phyloP scores from a whole-genome alignment of 2,888 invertebrate species.

The Elmis aenea region DNA sequence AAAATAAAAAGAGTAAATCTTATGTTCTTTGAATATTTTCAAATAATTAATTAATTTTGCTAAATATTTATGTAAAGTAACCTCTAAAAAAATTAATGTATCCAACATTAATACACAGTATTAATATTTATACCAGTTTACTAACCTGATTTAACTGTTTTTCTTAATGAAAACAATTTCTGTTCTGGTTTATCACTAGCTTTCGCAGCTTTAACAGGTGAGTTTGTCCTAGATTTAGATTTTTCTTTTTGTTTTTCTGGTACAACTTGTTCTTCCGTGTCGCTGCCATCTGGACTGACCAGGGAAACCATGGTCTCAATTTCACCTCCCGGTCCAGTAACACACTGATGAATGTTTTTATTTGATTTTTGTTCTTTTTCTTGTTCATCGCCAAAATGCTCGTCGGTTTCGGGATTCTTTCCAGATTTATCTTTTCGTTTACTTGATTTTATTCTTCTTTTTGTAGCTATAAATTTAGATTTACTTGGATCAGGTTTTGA shows the following conservation, averaged over 20 bases:
- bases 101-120: too few species aligned
- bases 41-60: too few species aligned
- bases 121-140: too few species aligned
- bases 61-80: too few species aligned
- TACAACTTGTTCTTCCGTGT: conserved; percentile 48
- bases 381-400: conserved; percentile 8
- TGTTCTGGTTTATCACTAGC: conserved; percentile 25
- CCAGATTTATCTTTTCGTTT: conserved; percentile 19
- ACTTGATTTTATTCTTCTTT: conserved; percentile 33
- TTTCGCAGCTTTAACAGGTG: conserved; percentile 7
- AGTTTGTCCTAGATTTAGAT: conserved; percentile 15
- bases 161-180: conserved; percentile 37
- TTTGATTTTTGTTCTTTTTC: conserved; percentile 10
- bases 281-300: conserved; percentile 61
- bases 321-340: conserved; percentile 38
- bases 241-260: conserved; percentile 21
- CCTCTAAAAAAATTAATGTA: too few species aligned
- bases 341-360: conserved; percentile 23
- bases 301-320: conserved; percentile 65
- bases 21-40: too few species aligned
- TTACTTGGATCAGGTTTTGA: conserved; percentile 29
- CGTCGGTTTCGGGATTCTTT: conserved; percentile 26
- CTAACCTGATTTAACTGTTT: conserved; percentile 45
- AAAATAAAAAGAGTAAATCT: too few species aligned
- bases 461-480: conserved; percentile 36